Evolutionary conservation across 2,888 invertebrate genomes (phyloP).

Genomic region (Mimas tiliae): DNA sequence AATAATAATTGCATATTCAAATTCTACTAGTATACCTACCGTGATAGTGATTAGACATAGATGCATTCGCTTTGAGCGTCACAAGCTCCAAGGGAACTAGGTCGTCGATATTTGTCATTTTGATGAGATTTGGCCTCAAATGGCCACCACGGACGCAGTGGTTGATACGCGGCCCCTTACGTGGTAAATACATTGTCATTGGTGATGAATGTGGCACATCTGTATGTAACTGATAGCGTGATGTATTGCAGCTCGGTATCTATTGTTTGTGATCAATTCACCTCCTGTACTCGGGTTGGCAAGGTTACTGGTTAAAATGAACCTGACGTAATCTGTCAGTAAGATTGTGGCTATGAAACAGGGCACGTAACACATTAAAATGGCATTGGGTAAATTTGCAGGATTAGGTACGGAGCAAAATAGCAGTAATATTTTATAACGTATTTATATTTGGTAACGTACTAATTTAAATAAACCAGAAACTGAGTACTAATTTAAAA

Average conservation of each 20-base stretch:
- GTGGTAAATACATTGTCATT: constrained; percentile 39
- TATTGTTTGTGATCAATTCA: background rate
- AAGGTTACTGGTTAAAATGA: background rate
- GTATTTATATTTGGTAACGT: too few species aligned
- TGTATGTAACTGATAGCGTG: constrained; percentile 11
- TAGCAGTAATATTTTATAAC: too few species aligned
- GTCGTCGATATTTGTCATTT: constrained; percentile 66
- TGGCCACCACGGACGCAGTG: constrained; percentile 51
- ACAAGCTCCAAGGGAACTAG: constrained; percentile 53
- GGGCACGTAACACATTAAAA: too few species aligned
- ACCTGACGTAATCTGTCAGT: background rate
- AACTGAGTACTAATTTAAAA: too few species aligned
- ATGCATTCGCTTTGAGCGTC: constrained; percentile 50
- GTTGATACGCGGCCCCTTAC: constrained; percentile 44
- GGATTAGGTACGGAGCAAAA: too few species aligned
- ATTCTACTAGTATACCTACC: background rate
- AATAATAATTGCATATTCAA: background rate
- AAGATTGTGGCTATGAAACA: background rate
- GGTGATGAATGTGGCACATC: background rate
- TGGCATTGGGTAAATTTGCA: too few species aligned
- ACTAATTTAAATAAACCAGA: too few species aligned
- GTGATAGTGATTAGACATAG: constrained; percentile 11
- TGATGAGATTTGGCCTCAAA: constrained; percentile 62
- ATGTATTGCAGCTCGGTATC: background rate
- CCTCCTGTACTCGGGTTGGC: background rate